These are phyloP conservation scores for Apis cerana DNA, from an alignment of 1,140 invertebrate genomes.

Conservation along the genomic window DNA sequence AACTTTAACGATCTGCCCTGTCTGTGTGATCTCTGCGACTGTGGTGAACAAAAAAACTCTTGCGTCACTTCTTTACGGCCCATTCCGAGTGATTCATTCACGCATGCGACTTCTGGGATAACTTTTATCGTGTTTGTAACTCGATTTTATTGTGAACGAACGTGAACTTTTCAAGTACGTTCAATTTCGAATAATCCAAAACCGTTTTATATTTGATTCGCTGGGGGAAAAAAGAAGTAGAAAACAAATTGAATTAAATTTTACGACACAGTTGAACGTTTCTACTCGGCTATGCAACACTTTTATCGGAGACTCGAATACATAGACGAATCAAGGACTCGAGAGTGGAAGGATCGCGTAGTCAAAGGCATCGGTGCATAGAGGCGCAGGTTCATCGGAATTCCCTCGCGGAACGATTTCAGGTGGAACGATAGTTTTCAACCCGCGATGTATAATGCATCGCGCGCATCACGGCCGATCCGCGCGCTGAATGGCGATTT, in stretches of 20 bases:
- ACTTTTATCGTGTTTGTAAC: neutral
- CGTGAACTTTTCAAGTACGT: too few species aligned
- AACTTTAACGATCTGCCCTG: neutral
- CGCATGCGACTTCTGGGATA: neutral
- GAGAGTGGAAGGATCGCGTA: too few species aligned
- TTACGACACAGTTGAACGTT: too few species aligned
- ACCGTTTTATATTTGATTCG: too few species aligned
- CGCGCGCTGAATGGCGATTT: slow-evolving; percentile 63
- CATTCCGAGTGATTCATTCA: neutral
- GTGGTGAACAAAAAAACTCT: neutral
- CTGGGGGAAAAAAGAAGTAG: accelerated
- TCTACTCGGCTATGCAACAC: too few species aligned
- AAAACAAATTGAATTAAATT: too few species aligned
- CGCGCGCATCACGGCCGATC: slow-evolving; percentile 40
- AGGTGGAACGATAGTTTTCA: slow-evolving; percentile 41
- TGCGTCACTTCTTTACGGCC: neutral
- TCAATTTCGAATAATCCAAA: too few species aligned
- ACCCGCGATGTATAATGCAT: slow-evolving; percentile 65
- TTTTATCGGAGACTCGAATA: neutral
- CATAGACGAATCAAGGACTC: too few species aligned
- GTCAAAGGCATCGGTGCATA: neutral
- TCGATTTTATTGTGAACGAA: neutral
- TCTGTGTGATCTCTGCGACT: neutral
- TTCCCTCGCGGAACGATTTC: slow-evolving; percentile 39
- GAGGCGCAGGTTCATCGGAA: slow-evolving; percentile 29